Evolutionary conservation across 2,888 invertebrate genomes (phyloP).

Genomic region (Drosophila paucipuncta): DNA sequence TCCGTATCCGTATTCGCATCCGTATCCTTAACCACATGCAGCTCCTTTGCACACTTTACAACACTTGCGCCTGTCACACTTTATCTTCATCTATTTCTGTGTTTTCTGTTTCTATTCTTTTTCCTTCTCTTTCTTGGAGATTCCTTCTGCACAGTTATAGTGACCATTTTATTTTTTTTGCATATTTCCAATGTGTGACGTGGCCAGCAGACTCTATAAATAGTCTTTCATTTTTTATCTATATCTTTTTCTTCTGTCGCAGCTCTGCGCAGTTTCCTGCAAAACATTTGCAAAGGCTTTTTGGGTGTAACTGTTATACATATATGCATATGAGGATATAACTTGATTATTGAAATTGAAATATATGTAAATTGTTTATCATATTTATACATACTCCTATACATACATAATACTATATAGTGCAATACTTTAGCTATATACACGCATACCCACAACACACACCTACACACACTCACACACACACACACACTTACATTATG

Average conservation of each 20-base stretch:
- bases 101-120: slow-evolving; percentile 2
- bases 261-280: slow-evolving; percentile 21
- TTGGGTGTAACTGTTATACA: slow-evolving; percentile 26
- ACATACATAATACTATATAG: slow-evolving; percentile 56
- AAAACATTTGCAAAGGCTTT: slow-evolving; percentile 34
- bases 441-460: slow-evolving; percentile 23
- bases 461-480: slow-evolving; percentile 25
- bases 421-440: slow-evolving; percentile 75
- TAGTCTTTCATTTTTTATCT: slow-evolving; percentile 5
- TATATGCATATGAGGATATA: slow-evolving; percentile 16
- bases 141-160: slow-evolving; percentile 1
- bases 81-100: background rate
- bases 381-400: slow-evolving; percentile 50
- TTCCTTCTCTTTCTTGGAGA: slow-evolving; percentile 10
- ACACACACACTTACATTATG: slow-evolving; percentile 36
- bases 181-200: slow-evolving; percentile 7
- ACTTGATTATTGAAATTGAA: slow-evolving; percentile 33
- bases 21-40: slow-evolving; percentile 5
- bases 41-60: slow-evolving; percentile 5
- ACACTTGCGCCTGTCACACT: slow-evolving; percentile 20
- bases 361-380: slow-evolving; percentile 73
- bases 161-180: background rate
- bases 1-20: background rate
- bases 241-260: slow-evolving; percentile 4
- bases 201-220: slow-evolving; percentile 8